Conservation (phyloP, 2,888 invertebrate species). For the Thalpophila matura region DNA sequence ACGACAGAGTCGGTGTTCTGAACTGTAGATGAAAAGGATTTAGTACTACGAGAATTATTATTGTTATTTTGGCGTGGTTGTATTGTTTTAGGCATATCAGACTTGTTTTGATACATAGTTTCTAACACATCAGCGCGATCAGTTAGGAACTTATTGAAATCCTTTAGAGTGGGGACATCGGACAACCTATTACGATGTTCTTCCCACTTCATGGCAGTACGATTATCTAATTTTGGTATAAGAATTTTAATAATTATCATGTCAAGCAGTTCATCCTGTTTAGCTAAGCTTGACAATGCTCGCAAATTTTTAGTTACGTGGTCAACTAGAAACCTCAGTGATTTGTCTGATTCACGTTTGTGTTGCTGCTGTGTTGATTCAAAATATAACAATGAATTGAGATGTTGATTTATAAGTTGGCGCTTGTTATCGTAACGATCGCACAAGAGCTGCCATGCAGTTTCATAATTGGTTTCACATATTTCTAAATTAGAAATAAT, state of each 20-base stretch:
- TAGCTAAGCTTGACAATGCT: constrained; percentile 54
- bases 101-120: constrained; percentile 6
- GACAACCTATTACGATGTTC: constrained; percentile 15
- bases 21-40: constrained; percentile 1
- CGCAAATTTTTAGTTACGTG: constrained; percentile 58
- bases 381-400: constrained; percentile 47
- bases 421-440: constrained; percentile 54
- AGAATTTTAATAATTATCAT: constrained; percentile 48
- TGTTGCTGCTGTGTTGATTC: constrained; percentile 11
- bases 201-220: constrained; percentile 52
- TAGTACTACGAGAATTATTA: constrained; percentile 1
- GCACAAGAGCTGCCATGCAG: constrained; percentile 51
- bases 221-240: constrained; percentile 43
- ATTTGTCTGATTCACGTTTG: constrained; percentile 32
- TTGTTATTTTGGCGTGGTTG: constrained; percentile 2
- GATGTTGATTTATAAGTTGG: constrained; percentile 48
- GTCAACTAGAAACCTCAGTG: constrained; percentile 35
- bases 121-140: constrained; percentile 45
- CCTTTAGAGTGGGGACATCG: constrained; percentile 31
- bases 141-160: constrained; percentile 31
- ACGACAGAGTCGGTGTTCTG: background rate
- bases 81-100: background rate
- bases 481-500: constrained; percentile 48
- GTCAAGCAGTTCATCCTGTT: constrained; percentile 55
- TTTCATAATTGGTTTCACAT: constrained; percentile 38